Evolutionary conservation across 2,888 invertebrate genomes (phyloP).

Genomic region (Rhamnusium bicolor): DNA sequence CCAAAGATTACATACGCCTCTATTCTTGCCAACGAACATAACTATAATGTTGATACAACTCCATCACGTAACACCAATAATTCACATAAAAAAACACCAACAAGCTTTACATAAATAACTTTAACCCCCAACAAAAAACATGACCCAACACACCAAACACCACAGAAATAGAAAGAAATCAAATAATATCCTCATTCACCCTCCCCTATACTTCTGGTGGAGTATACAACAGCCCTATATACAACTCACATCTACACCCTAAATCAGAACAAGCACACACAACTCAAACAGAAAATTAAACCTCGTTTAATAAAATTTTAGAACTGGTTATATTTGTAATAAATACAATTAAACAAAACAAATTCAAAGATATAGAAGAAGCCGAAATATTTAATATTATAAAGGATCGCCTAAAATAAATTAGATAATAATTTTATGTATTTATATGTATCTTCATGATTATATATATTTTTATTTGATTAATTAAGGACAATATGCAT

Average conservation of each 20-base stretch:
- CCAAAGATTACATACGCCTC: constrained; percentile 24
- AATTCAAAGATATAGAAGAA: background rate
- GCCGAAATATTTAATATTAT: background rate
- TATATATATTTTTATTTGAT: too few relatives aligned
- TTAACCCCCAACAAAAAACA: background rate
- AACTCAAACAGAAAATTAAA: background rate
- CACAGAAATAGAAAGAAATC: background rate
- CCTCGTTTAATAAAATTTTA: background rate
- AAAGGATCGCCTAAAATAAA: background rate
- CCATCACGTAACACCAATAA: background rate
- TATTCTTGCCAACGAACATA: background rate
- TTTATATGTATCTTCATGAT: background rate
- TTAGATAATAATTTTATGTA: background rate
- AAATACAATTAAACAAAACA: background rate
- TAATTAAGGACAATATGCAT: too few relatives aligned
- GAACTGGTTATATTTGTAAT: background rate
- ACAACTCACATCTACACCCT: background rate
- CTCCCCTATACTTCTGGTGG: background rate
- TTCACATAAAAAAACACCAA: background rate
- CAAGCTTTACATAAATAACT: background rate
- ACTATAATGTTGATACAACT: background rate
- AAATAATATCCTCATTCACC: background rate
- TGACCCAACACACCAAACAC: background rate
- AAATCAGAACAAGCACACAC: background rate
- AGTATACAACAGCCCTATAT: background rate